Base-by-base conservation (phyloP, 92 coral and sea anemone genomes). In the Metridium senile region DNA sequence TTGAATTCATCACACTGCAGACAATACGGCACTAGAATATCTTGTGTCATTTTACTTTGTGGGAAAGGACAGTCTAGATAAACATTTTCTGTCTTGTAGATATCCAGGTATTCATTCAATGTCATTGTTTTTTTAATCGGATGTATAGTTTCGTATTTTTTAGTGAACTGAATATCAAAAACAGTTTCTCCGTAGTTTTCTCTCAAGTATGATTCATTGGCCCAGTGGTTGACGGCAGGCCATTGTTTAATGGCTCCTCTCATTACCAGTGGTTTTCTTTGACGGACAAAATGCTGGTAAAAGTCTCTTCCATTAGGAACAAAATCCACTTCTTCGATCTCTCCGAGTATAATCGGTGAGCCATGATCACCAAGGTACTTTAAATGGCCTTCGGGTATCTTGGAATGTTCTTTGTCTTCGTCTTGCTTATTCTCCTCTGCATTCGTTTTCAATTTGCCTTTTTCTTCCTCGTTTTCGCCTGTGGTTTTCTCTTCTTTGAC, bases 191-290 rank as follows among this genome's bases (percentile, higher is more conserved):
- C 97, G 35, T 95, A 95, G 46, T 92, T 89, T 67, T 89, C 84
- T 72, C 88, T 68, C 29, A 95, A 82, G 67, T 95, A 95, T 6
- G 93, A 74, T 74, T 95, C 99, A 72, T 92, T 87, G 20, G 93
- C 82, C 99, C 99, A 95, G 75, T 92, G 72, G 49, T 89, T 76
- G 29, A 95, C 97, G 0, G 99, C 99, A 11, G 99, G 99, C 99
- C 99, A 95, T 25, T 84, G 82, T 35, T 86, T 89, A 11, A 87
- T 87, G 0, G 93, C 99, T 54, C 96, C 93, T 69, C 97, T 70
- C 96, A 95, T 85, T 33, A 95, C 52, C 28, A 95, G 70, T 0
- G 99, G 99, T 51, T 19, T 80, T 63, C 99, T 77, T 74, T 89
- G 81, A 9, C 99, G 79, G 22, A 88, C 72, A 73, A 95, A 95